phyloP scores from a whole-genome alignment of 30 jellyfish, hydroid and myxozoan genomes.

The Cassiopea xamachana region DNA sequence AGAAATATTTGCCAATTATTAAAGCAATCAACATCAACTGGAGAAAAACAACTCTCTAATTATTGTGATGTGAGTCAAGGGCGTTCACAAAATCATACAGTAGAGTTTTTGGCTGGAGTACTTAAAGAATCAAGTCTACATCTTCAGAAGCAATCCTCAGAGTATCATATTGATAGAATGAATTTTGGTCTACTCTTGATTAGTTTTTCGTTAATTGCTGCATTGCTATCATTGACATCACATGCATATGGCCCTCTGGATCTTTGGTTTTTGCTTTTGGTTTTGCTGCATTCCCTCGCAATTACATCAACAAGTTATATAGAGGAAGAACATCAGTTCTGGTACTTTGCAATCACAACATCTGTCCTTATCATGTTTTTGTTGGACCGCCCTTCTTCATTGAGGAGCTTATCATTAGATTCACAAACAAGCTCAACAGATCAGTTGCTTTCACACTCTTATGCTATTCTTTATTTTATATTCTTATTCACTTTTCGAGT shows the following conservation, averaged over 20 bases:
- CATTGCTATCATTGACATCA: neutral
- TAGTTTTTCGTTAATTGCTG: neutral
- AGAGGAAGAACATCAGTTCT: slow-evolving; percentile 91
- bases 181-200: neutral
- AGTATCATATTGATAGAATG: slow-evolving; percentile 13
- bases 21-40: slow-evolving; percentile 3
- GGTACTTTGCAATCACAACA: slow-evolving; percentile 76
- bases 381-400: too few species aligned
- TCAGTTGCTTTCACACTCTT: too few species aligned
- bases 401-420: neutral
- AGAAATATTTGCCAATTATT: slow-evolving; percentile 21
- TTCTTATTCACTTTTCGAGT: slow-evolving; percentile 20
- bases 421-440: neutral
- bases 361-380: neutral
- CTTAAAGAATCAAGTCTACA: slow-evolving; percentile 19
- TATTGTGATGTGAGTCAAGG: neutral
- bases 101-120: neutral
- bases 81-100: neutral
- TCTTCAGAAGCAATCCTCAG: slow-evolving; percentile 14
- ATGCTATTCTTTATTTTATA: neutral
- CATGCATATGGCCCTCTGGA: neutral
- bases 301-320: slow-evolving; percentile 81
- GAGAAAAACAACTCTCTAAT: neutral
- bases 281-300: neutral
- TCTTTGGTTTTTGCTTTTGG: neutral